Percentiles rank a stretch among this genome's conserved stretches.
Evolutionary conservation across 2,797 vertebrate species (phyloP).

Genomic region (Cottoperca gobio): DNA sequence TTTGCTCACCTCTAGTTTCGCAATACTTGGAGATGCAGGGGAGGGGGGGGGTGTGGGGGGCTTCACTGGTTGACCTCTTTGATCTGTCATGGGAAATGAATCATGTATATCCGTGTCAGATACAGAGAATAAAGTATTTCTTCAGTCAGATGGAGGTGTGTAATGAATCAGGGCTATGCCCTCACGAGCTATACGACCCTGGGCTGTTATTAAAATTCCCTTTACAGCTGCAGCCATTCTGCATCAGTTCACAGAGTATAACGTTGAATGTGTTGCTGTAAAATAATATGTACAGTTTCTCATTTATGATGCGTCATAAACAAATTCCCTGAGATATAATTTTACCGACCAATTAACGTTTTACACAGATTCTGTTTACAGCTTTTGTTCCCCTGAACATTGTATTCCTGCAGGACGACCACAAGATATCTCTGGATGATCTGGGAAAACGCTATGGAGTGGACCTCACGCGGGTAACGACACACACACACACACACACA

Average conservation of each 20-base stretch:
- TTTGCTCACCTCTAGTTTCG: constrained; percentile 8
- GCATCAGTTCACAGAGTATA: not conserved
- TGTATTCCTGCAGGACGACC: constrained; percentile 89
- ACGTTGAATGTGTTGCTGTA: not conserved
- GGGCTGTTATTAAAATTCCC: constrained; percentile 11
- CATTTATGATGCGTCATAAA: not conserved
- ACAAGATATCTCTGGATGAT: constrained; percentile 90
- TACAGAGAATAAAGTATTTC: constrained; percentile 29
- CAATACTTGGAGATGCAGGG: constrained; percentile 12
- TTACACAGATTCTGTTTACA: not conserved
- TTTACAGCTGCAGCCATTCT: constrained; percentile 12
- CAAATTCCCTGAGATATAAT: not conserved
- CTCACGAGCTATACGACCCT: constrained; percentile 3
- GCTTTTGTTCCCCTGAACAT: constrained; percentile 2
- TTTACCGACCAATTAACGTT: constrained; percentile 1
- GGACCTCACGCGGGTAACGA: constrained; percentile 87
- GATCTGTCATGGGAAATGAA: constrained; percentile 44
- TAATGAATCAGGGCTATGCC: not conserved
- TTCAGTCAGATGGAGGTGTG: constrained; percentile 10
- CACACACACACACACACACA: constrained; percentile 32
- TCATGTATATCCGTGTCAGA: constrained; percentile 28
- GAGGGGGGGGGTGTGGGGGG: constrained; percentile 4
- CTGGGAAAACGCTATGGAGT: constrained; percentile 90
- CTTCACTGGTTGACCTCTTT: constrained; percentile 39
- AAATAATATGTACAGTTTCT: not conserved